Evolutionary conservation across 2,888 invertebrate genomes (phyloP), one percentile per base, ranked within the genome.

Genomic region (Campoplex capitator): DNA sequence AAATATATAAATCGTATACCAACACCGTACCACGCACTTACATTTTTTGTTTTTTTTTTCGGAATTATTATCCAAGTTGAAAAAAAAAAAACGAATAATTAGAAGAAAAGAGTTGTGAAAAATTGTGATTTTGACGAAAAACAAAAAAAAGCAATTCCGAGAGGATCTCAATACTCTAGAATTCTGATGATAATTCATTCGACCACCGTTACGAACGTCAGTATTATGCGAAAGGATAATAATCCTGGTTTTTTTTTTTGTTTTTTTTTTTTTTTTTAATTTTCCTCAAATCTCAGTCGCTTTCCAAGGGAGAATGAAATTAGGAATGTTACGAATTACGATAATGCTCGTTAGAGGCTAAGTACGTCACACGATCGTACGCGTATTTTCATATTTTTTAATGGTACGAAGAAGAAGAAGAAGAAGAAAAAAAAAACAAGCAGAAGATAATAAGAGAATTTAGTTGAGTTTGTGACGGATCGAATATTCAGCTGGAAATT

Each of bases 351-450:
- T 48, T 68, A 58, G 71, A 58, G 23, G 23, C 73, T 67, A 77
- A 76, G 76, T 83, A 83, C 84, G 70, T 75, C 68, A 70, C 74
- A 58, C 51, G 70, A 80, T 84, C 79, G 84, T 84, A 84, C 84
- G 62, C 74, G 79, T 84, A 84, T 86, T 86, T 86, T 86, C 86
- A 84, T 86, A 86, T 86, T 86, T 86, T 86, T 86, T 84, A 58
- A 86, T 68, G 73, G 80, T 78, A 73, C 68, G 51, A 42, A 45
- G 23, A 18, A 77, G 45, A 32, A 45, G 32, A 70, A n/a, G 23
- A 23, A 23, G 23, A 23, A 23, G 23, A 23, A 0, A 23, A 23
- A 56, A 16, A 54, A 23, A 79, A 48, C 28, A 83, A 80, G 73
- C 77, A 68, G 65, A 73, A 65, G 54, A 32, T 62, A 16, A 62